Evolutionary conservation across 2,888 invertebrate genomes (phyloP), one percentile per base, ranked within the genome.

Genomic region (Lasioglossum vierecki): DNA sequence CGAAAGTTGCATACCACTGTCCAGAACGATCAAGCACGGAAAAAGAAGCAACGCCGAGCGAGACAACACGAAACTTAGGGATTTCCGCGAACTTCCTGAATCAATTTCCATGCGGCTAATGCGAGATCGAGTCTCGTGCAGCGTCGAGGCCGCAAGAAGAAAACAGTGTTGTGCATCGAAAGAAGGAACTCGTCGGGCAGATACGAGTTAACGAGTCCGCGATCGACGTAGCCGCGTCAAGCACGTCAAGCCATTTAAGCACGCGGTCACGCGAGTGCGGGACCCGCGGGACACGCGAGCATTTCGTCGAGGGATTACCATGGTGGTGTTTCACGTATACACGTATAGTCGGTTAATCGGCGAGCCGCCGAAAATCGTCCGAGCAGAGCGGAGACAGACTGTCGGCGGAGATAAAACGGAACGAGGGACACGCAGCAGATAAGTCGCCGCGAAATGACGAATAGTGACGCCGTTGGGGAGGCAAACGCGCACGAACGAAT

Each of bases 231-330:
- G 76, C 77, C 84, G 90, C 80, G 89, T 88, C 90, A 89, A 89
- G 88, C 89, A 84, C 84, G 86, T 84, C 82, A 83, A 82, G 88
- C 83, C 80, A 90, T 91, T 91, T 91, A 83, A 89, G 86, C 88
- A 76, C 76, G 86, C 88, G 90, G 91, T 93, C 93, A 93, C 92
- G 93, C 93, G 90, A 93, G 89, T 90, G 88, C 89, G 88, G 90
- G 87, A 90, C 89, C 90, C 30, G 80, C 90, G 90, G 90, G 66
- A 83, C 92, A 91, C 89, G 91, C 91, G 78, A 91, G 70, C 85
- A 83, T 81, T 78, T 74, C 83, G 79, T 83, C 84, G 88, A 85
- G 88, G 89, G 83, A 89, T 87, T 85, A 82, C 75, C 44, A 72
- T 73, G 73, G 72, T 63, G 78, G 49, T 80, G 74, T 81, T 82